Conservation (phyloP, 1,140 invertebrate species). For the Gonioctena quinquepunctata region DNA sequence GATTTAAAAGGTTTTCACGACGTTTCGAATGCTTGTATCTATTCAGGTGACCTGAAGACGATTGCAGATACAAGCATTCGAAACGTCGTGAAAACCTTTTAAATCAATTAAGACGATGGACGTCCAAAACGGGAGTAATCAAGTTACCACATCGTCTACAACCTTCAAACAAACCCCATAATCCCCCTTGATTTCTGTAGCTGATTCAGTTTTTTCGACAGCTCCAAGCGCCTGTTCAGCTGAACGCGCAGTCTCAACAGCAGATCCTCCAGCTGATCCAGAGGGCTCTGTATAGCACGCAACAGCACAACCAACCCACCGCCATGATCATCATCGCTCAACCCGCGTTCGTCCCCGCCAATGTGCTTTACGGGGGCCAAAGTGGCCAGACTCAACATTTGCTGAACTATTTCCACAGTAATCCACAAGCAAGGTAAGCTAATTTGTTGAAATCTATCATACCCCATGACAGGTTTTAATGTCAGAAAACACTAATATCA, state of each 20-base stretch:
- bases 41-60: no score
- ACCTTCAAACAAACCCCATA: not conserved
- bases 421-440: constrained; percentile 36
- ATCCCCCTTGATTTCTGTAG: no score
- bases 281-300: not conserved
- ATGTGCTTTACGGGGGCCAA: constrained; percentile 23
- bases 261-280: constrained; percentile 8
- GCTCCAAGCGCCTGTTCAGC: not conserved
- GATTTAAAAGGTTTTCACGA: no score
- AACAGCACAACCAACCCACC: constrained; percentile 8
- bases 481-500: no score
- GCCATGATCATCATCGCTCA: constrained; percentile 49
- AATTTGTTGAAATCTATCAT: no score
- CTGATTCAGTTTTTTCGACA: not conserved
- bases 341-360: constrained; percentile 37
- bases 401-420: constrained; percentile 43
- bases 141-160: no score
- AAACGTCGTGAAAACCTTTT: no score
- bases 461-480: no score
- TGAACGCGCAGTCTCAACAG: constrained; percentile 1
- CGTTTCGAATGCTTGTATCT: no score
- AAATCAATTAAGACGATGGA: no score
- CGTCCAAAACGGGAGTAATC: no score
- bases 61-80: no score
- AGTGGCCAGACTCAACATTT: constrained; percentile 35